Evolutionary conservation across 2,113 vertebrate species (phyloP).

Genomic region (Lates calcarifer): DNA sequence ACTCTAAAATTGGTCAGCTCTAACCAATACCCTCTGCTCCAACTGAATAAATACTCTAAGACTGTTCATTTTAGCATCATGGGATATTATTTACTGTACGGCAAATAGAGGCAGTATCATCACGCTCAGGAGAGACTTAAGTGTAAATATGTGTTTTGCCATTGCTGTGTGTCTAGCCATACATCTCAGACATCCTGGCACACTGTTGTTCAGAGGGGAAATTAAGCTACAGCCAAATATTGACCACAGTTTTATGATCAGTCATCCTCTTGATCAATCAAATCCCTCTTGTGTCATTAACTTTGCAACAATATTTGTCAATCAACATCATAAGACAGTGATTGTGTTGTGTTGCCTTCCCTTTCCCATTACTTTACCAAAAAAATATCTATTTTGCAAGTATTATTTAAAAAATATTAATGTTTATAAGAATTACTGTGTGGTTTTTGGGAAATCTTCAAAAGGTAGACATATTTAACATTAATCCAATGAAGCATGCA

Average conservation of each 20-base stretch:
- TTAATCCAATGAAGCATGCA: not conserved
- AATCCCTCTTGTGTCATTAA: slow-evolving; percentile 80
- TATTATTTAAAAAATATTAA: not conserved
- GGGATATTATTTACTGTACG: slow-evolving; percentile 62
- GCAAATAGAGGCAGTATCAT: slow-evolving; percentile 65
- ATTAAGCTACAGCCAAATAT: slow-evolving; percentile 77
- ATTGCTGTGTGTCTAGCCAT: slow-evolving; percentile 55
- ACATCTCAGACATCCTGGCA: slow-evolving; percentile 60
- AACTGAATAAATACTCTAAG: slow-evolving; percentile 68
- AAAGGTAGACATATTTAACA: not conserved
- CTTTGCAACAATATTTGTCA: slow-evolving; percentile 82
- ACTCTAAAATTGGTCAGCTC: slow-evolving; percentile 78
- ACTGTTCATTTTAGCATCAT: slow-evolving; percentile 62
- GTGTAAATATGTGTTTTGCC: slow-evolving; percentile 77
- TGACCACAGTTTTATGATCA: slow-evolving; percentile 80
- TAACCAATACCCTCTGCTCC: slow-evolving; percentile 70
- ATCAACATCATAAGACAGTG: slow-evolving; percentile 63
- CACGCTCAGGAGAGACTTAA: slow-evolving; percentile 43
- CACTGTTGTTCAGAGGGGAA: slow-evolving; percentile 57
- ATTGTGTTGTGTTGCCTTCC: slow-evolving; percentile 15
- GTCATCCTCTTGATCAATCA: slow-evolving; percentile 82
- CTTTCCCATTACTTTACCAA: slow-evolving; percentile 7
- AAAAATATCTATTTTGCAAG: not conserved
- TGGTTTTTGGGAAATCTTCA: not conserved
- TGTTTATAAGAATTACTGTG: slow-evolving; percentile 5